Percentiles rank a stretch among this genome's conserved stretches.
Conservation (phyloP, 2,797 vertebrate genomes). For the Synanceia verrucosa region DNA sequence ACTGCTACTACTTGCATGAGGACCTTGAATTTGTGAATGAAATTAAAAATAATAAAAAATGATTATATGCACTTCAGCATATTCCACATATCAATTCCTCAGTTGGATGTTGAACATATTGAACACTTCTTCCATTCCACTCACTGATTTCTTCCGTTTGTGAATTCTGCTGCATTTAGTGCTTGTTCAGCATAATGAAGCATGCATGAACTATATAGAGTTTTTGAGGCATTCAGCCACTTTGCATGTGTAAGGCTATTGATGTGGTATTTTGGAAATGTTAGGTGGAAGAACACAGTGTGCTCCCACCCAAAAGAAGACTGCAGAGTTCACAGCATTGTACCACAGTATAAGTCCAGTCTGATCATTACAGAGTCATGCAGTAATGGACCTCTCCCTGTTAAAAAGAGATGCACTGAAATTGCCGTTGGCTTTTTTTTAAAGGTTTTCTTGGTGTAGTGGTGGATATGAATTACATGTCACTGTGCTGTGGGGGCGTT, state of each 20-base stretch:
- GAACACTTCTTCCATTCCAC: not conserved
- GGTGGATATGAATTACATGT: constrained; percentile 50
- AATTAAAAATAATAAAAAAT: not conserved
- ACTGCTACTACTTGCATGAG: not conserved
- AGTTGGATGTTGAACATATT: not conserved
- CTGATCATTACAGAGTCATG: constrained; percentile 47
- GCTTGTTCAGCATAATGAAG: not conserved
- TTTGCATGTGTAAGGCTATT: constrained; percentile 33
- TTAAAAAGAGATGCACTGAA: constrained; percentile 55
- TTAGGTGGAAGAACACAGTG: constrained; percentile 16
- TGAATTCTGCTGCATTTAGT: not conserved
- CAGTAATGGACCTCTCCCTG: constrained; percentile 40
- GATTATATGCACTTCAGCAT: not conserved
- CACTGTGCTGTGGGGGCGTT: constrained; percentile 44
- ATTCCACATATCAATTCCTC: not conserved
- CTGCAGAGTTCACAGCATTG: constrained; percentile 35
- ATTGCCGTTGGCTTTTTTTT: constrained; percentile 52
- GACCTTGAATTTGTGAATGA: not conserved
- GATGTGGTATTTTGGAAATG: constrained; percentile 13
- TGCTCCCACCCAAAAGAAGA: constrained; percentile 21
- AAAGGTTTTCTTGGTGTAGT: constrained; percentile 38
- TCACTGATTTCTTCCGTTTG: not conserved
- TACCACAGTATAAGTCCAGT: constrained; percentile 40
- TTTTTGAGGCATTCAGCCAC: constrained; percentile 3
- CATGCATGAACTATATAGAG: not conserved